Evolutionary conservation across 2,113 vertebrate species (phyloP), one percentile per base, ranked within the genome.

Genomic region (Tychaedon coryphoeus): DNA sequence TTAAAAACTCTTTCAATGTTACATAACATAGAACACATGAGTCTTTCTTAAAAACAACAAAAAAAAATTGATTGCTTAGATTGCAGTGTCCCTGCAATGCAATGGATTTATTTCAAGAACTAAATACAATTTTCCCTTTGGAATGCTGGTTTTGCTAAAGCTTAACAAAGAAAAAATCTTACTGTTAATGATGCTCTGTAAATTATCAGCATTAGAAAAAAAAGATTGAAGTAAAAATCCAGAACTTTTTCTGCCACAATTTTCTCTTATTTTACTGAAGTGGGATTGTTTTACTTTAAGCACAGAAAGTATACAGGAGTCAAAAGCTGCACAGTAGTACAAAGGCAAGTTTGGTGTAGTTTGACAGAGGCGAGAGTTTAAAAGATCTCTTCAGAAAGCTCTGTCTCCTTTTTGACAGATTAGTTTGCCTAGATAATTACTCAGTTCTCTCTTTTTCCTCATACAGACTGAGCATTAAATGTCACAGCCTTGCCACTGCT

Each of bases 141-240:
- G 12, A 79, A 17, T 40, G 15, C 15, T 73, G 51, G 33, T 90
- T 80, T 75, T 70, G 45, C 26, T n/a, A 5, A 79, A 67, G 19
- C 42, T 71, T 85, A 53, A 40, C 31, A 70, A 70, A 71, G 6
- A 22, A 73, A 28, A 43, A 62, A 31, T 3, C 4, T 75, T 38
- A 29, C 8, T 72, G 14, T 17, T 83, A 71, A 75, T 43, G 22
- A 45, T 26, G 8, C 12, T 72, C 20, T 78, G 31, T 50, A 70
- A 86, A 67, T 62, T 80, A 71, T 23, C 1, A 0, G 11, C 0
- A 0, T 72, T 90, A 57, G 58, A 6, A 67, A 78, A 78, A 53
- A 74, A 78, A 18, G 11, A 60, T 85, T 69, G 19, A 93, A 85
- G 26, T 20, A 60, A 78, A 36, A 64, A 51, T 47, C 14, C 50